Evolutionary conservation across 2,797 vertebrate species (phyloP).

Genomic region (Liasis olivaceus): DNA sequence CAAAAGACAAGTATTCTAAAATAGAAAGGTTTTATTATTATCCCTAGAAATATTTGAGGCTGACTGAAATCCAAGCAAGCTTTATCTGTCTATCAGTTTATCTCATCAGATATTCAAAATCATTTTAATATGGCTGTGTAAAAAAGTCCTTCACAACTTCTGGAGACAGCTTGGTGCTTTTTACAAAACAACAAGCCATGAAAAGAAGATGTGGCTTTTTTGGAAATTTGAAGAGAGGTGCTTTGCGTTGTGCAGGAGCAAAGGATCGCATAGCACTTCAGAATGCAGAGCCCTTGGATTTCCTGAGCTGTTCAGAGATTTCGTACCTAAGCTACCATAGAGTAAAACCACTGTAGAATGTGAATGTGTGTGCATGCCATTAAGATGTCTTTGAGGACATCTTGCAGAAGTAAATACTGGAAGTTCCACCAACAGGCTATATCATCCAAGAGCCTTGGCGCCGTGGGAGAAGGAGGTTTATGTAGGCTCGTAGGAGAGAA

Average conservation of each 20-base stretch:
- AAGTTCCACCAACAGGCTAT: neutral
- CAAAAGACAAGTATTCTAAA: neutral
- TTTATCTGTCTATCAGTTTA: neutral
- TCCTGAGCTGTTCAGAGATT: neutral
- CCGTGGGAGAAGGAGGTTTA: neutral
- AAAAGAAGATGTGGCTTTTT: neutral
- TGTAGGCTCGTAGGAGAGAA: neutral
- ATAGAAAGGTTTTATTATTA: neutral
- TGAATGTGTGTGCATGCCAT: neutral
- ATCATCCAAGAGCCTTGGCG: neutral
- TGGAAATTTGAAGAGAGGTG: neutral
- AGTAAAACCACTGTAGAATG: neutral
- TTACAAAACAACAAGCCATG: neutral
- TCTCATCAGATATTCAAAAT: neutral
- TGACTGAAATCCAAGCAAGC: neutral
- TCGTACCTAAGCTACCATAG: neutral
- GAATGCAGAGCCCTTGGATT: neutral
- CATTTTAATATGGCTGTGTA: neutral
- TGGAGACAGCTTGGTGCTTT: neutral
- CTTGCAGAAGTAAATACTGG: neutral
- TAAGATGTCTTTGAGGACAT: neutral
- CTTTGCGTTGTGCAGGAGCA: neutral
- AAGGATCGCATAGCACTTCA: neutral
- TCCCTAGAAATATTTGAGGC: neutral
- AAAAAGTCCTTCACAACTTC: neutral